Percentiles rank a stretch among this genome's conserved stretches.
Evolutionary conservation across 1,140 invertebrate species (phyloP).

Genomic region (Drosophila mayri): DNA sequence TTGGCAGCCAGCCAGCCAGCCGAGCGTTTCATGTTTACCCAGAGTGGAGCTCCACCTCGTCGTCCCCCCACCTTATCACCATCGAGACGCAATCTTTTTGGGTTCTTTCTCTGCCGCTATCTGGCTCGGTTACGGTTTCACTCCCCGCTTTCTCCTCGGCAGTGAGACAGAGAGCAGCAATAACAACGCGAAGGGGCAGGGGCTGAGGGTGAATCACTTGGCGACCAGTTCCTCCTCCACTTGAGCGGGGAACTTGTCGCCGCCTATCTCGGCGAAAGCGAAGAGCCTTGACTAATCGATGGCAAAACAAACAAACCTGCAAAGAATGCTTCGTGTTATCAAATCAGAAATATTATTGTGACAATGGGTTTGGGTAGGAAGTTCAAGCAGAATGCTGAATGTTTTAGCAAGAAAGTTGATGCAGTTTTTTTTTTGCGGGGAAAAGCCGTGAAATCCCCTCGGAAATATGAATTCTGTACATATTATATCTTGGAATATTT

Average conservation of each 20-base stretch:
- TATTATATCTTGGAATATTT: not conserved
- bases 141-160: slow-evolving; percentile 35
- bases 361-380: slow-evolving; percentile 9
- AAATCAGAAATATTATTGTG: not conserved
- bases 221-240: too few relatives aligned
- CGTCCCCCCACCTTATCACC: slow-evolving; percentile 17
- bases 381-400: not conserved
- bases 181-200: not conserved
- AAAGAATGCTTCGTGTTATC: slow-evolving; percentile 10
- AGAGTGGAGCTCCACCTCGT: slow-evolving; percentile 1
- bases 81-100: slow-evolving; percentile 34
- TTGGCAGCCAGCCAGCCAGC: slow-evolving; percentile 54
- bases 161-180: slow-evolving; percentile 2
- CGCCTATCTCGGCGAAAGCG: slow-evolving; percentile 17
- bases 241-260: slow-evolving; percentile 7
- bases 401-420: not conserved
- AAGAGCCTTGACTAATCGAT: slow-evolving; percentile 42
- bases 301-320: slow-evolving; percentile 8
- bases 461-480: not conserved
- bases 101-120: slow-evolving; percentile 35
- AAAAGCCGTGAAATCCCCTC: not conserved
- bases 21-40: slow-evolving; percentile 49
- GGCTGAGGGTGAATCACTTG: slow-evolving; percentile 34
- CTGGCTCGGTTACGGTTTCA: slow-evolving; percentile 33
- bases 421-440: too few relatives aligned